Base-by-base conservation (phyloP, 2,888 invertebrate species). In the Drosophila gaucha region DNA sequence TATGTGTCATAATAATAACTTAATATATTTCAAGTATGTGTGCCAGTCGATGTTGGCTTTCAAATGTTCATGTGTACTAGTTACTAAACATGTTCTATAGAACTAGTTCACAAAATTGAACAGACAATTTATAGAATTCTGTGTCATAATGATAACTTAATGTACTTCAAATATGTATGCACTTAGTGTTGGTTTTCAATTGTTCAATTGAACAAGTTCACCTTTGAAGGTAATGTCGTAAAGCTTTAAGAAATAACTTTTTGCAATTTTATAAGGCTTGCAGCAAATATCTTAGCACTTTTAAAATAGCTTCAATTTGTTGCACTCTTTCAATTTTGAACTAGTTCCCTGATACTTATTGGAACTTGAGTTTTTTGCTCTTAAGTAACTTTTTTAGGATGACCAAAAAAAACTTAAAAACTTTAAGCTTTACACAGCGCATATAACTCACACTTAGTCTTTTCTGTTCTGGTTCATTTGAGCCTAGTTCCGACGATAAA, bases 181-280 rank as follows among this genome's bases (percentile, higher is more conserved):
- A 38, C 22, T n/a, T 12, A 5, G 9, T 41, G 5, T 6, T 22
- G 5, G 9, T 14, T 9, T 33, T 31, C 2, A 30, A 8, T 26
- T 24, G 22, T 41, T 43, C 43, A 28, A 43, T 28, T 16, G 10
- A 44, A 44, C 6, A 3, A 30, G 28, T 44, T 44, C 36, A 18
- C n/a, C n/a, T n/a, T n/a, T n/a, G n/a, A n/a, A n/a, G n/a, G n/a
- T n/a, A n/a, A n/a, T n/a, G n/a, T n/a, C n/a, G n/a, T n/a, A n/a
- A n/a, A n/a, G n/a, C n/a, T n/a, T n/a, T n/a, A n/a, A n/a, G n/a
- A n/a, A n/a, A n/a, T n/a, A n/a, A n/a, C n/a, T n/a, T n/a, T n/a
- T n/a, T n/a, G n/a, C n/a, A n/a, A n/a, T n/a, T n/a, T n/a, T n/a
- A n/a, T n/a, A n/a, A n/a, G n/a, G n/a, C n/a, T n/a, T n/a, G n/a